These are phyloP conservation scores for Trichogramma pretiosum DNA, from an alignment of 1,140 invertebrate genomes.

Conservation along the genomic window DNA sequence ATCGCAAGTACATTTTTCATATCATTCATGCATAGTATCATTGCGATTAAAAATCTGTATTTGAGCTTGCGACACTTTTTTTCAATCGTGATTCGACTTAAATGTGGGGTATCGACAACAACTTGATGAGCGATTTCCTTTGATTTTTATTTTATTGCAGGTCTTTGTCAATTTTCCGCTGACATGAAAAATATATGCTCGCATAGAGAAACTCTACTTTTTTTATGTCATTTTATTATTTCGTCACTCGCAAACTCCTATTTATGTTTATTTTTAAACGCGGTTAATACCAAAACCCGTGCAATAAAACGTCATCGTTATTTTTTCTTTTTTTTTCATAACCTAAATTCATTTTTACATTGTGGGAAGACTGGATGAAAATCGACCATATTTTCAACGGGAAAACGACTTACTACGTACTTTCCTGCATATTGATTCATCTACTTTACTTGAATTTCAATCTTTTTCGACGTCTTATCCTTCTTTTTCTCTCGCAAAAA, in stretches of 20 bases:
- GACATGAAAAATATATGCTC: slow-evolving; percentile 18
- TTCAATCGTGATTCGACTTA: slow-evolving; percentile 14
- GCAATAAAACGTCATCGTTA: too few species aligned
- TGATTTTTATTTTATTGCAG: slow-evolving; percentile 7
- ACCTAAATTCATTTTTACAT: slow-evolving; percentile 17
- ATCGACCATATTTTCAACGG: slow-evolving; percentile 10
- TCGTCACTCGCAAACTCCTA: background rate
- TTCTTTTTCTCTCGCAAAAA: too few species aligned
- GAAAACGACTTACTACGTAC: too few species aligned
- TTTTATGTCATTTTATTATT: slow-evolving; percentile 1
- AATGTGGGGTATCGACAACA: slow-evolving; percentile 22
- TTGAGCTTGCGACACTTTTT: slow-evolving; percentile 11
- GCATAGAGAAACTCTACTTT: slow-evolving; percentile 7
- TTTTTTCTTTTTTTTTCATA: slow-evolving; percentile 5
- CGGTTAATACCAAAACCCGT: slow-evolving; percentile 13
- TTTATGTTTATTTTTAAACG: too few species aligned
- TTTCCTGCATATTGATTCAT: too few species aligned
- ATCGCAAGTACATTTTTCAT: slow-evolving; percentile 12
- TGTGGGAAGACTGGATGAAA: slow-evolving; percentile 19
- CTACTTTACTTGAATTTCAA: too few species aligned
- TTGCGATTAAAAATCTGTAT: slow-evolving; percentile 3
- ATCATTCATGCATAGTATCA: slow-evolving; percentile 3
- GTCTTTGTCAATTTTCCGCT: background rate
- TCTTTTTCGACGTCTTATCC: too few species aligned
- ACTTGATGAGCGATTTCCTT: slow-evolving; percentile 21